phyloP scores from a whole-genome alignment of 2,888 invertebrate genomes.

The Oscheius onirici region DNA sequence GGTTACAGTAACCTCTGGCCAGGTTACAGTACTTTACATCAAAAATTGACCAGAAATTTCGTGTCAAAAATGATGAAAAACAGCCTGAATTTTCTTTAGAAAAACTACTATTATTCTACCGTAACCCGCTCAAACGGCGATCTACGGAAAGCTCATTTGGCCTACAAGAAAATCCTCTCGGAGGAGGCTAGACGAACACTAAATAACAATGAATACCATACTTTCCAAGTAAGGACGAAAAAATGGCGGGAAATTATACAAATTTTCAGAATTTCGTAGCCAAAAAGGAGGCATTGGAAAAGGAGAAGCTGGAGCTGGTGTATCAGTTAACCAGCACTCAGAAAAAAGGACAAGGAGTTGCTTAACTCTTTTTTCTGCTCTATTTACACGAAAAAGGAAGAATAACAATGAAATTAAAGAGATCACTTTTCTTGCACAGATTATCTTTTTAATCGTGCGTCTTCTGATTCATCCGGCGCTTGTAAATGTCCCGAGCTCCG shows the following conservation, averaged over 20 bases:
- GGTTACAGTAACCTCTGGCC: no score
- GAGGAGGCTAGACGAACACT: not conserved
- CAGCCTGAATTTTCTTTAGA: not conserved
- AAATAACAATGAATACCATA: not conserved
- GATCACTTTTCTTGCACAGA: not conserved
- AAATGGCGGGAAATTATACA: not conserved
- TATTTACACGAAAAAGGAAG: not conserved
- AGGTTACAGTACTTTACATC: no score
- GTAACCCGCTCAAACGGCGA: not conserved
- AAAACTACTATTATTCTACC: not conserved
- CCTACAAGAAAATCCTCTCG: not conserved
- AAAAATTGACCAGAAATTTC: no score
- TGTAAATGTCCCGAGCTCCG: constrained; percentile 57
- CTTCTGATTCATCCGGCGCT: constrained; percentile 64
- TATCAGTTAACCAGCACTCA: not conserved
- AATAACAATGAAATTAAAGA: constrained; percentile 8
- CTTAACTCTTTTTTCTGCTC: not conserved
- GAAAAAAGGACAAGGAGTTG: not conserved
- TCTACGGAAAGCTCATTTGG: not conserved
- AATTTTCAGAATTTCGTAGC: not conserved
- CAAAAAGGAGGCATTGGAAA: not conserved
- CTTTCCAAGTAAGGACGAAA: not conserved
- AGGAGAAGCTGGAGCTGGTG: constrained; percentile 4
- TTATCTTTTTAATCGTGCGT: constrained; percentile 15
- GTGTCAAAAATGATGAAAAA: no score